Percentiles rank a stretch among this genome's conserved stretches.
phyloP scores from a whole-genome alignment of 2,797 vertebrate species.

The Heterohyrax brucei region DNA sequence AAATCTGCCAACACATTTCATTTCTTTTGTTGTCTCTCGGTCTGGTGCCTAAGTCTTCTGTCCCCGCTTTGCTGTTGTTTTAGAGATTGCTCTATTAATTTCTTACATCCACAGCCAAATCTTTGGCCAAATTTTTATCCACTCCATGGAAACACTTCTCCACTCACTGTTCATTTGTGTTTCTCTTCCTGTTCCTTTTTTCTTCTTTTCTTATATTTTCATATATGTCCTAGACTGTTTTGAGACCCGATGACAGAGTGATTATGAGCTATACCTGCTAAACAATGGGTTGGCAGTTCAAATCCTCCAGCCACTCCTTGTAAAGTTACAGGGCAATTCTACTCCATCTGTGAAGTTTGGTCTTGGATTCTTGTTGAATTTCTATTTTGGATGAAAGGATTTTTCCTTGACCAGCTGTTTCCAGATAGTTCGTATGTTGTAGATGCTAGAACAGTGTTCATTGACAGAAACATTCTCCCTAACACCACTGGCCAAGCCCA shows the following conservation, averaged over 20 bases:
- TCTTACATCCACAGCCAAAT: slow-evolving; percentile 42
- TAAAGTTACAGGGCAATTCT: background rate
- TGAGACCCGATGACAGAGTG: no score
- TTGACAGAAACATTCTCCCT: background rate
- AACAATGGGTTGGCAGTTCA: no score
- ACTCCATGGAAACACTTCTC: slow-evolving; percentile 38
- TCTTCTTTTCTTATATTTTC: slow-evolving; percentile 16
- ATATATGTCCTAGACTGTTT: background rate
- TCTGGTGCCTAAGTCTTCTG: background rate
- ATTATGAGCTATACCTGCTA: no score
- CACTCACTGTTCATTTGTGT: background rate
- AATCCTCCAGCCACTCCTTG: no score
- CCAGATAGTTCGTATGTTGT: background rate
- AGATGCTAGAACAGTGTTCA: background rate
- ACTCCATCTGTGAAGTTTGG: no score
- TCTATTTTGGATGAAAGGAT: slow-evolving; percentile 18
- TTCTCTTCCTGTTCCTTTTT: slow-evolving; percentile 52
- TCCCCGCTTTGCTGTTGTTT: slow-evolving; percentile 32
- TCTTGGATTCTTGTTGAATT: background rate
- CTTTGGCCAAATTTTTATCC: slow-evolving; percentile 24
- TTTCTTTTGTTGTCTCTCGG: background rate
- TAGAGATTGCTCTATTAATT: slow-evolving; percentile 58
- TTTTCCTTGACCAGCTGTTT: slow-evolving; percentile 64
- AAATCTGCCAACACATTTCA: background rate
- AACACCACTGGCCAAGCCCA: background rate